phyloP scores from a whole-genome alignment of 2,113 vertebrate genomes.

The Panthera tigris region DNA sequence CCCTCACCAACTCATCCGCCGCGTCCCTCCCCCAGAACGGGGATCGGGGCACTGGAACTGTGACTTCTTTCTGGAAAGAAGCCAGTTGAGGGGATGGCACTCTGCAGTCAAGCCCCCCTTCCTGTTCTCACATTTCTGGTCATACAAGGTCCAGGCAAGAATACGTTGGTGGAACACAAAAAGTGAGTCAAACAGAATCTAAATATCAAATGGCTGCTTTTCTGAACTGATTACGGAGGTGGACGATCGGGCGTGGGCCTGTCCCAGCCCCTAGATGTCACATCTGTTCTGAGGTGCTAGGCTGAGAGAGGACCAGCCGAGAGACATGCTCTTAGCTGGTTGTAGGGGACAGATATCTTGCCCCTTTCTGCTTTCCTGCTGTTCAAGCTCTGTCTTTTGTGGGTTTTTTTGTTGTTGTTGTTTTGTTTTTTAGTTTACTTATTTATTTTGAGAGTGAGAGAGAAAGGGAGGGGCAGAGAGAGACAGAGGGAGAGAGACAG shows the following conservation, averaged over 20 bases:
- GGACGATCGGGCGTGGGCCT: not conserved
- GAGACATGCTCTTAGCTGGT: not conserved
- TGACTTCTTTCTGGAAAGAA: not conserved
- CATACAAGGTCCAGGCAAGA: too few relatives aligned
- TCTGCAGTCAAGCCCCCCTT: not conserved
- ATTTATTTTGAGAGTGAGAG: too few relatives aligned
- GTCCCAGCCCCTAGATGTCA: fast-evolving
- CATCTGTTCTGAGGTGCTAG: not conserved
- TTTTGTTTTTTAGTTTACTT: too few relatives aligned
- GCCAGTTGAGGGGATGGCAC: fast-evolving
- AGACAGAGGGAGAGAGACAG: too few relatives aligned
- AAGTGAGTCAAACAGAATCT: not conserved
- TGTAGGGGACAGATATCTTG: not conserved
- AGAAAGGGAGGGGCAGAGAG: too few relatives aligned
- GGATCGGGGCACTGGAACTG: not conserved
- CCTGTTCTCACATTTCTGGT: not conserved
- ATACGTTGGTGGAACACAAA: not conserved
- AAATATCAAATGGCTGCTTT: not conserved
- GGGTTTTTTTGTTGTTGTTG: not conserved
- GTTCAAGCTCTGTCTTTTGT: not conserved
- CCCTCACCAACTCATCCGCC: not conserved
- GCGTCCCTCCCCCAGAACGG: fast-evolving
- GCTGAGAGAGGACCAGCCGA: not conserved
- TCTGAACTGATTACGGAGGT: not conserved
- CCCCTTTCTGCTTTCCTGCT: not conserved